phyloP scores from a whole-genome alignment of 2,888 invertebrate genomes.

The Congeria kusceri region DNA sequence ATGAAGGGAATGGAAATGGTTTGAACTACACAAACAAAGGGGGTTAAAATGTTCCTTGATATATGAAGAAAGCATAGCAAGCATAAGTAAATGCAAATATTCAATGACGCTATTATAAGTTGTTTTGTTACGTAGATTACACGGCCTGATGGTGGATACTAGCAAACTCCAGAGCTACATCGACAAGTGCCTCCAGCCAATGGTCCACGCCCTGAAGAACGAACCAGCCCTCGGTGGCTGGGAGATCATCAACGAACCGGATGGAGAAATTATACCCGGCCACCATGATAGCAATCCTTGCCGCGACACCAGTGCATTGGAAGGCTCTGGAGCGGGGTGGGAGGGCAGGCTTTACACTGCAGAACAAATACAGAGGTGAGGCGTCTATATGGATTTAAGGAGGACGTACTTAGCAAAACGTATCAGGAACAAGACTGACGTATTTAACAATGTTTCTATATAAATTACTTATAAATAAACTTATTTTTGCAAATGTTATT shows the following conservation, averaged over 20 bases:
- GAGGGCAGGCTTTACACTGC: conserved; percentile 70
- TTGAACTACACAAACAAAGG: too few species aligned
- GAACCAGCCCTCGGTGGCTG: conserved; percentile 78
- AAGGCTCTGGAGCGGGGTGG: conserved; percentile 77
- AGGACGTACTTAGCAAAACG: too few species aligned
- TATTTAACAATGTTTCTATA: too few species aligned
- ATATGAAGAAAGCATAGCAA: too few species aligned
- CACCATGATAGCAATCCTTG: conserved; percentile 66
- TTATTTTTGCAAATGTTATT: too few species aligned
- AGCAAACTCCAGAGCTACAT: conserved; percentile 77
- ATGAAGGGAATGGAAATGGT: too few species aligned
- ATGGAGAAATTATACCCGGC: conserved; percentile 71
- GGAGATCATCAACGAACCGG: conserved; percentile 81
- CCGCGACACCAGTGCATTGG: conserved; percentile 71
- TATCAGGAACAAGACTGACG: too few species aligned
- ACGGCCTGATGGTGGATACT: conserved; percentile 70
- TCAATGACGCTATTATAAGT: too few species aligned
- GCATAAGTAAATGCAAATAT: too few species aligned
- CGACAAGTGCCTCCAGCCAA: conserved; percentile 74
- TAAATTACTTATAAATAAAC: too few species aligned
- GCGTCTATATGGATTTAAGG: too few species aligned
- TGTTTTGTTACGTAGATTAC: conserved; percentile 17
- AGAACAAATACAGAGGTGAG: conserved; percentile 69
- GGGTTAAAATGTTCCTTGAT: too few species aligned
- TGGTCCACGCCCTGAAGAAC: conserved; percentile 73